Percentiles rank a stretch among this genome's conserved stretches.
These are phyloP conservation scores for Macrosoma leucophasiata DNA, from an alignment of 2,888 invertebrate genomes.

Conservation along the genomic window DNA sequence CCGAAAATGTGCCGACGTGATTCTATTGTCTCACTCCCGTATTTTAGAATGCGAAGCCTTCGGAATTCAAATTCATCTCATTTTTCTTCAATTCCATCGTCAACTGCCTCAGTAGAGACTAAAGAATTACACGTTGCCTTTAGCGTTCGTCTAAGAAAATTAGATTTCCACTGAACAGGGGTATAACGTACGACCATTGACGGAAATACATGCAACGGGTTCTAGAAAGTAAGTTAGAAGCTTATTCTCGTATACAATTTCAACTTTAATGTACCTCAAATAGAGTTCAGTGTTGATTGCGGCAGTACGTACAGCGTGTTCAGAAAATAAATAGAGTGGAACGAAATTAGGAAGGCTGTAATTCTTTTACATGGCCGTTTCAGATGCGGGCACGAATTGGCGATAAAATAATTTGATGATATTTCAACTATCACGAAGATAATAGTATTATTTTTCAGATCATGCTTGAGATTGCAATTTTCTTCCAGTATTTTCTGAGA, in stretches of 20 bases:
- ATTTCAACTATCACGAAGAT: no score
- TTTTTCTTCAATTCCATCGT: constrained; percentile 1
- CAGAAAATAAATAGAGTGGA: constrained; percentile 13
- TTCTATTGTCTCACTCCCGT: no score
- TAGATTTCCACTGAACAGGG: constrained; percentile 26
- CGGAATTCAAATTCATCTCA: constrained; percentile 2
- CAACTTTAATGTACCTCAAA: constrained; percentile 1
- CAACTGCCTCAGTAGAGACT: constrained; percentile 1
- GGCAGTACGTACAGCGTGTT: constrained; percentile 12
- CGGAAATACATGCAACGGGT: constrained; percentile 21
- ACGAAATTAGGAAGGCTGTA: constrained; percentile 14
- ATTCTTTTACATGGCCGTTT: constrained; percentile 13
- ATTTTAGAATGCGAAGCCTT: no score
- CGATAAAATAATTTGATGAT: no score
- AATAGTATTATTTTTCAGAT: no score
- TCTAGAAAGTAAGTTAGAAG: constrained; percentile 18
- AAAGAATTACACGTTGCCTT: constrained; percentile 22
- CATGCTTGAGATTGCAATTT: no score
- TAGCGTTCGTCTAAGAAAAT: constrained; percentile 23
- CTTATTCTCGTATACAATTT: constrained; percentile 2
- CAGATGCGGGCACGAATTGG: no score
- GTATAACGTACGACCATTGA: constrained; percentile 14
- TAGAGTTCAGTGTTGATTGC: constrained; percentile 14
- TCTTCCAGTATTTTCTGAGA: no score
- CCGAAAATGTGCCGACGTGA: no score